Conservation (phyloP, 2,888 invertebrate species). For the Drosophila ustulata region DNA sequence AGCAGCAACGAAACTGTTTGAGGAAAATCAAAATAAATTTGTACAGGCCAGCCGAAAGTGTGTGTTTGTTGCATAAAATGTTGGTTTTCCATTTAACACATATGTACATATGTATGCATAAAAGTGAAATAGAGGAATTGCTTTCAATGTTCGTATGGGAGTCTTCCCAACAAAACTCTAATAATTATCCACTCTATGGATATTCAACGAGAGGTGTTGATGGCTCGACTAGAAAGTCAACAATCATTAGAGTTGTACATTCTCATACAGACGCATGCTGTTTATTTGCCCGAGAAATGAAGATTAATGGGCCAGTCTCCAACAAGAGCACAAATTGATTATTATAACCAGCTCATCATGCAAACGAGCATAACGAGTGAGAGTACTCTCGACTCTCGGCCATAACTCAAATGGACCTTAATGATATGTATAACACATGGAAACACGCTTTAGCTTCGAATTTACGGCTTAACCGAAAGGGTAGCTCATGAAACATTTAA, state of each 20-base stretch:
- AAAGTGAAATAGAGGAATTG: slow-evolving; percentile 1
- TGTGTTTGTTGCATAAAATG: slow-evolving; percentile 14
- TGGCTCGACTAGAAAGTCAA: slow-evolving; percentile 24
- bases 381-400: not conserved
- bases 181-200: slow-evolving; percentile 4
- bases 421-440: not conserved
- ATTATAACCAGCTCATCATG: slow-evolving; percentile 13
- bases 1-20: slow-evolving; percentile 19
- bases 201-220: slow-evolving; percentile 23
- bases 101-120: not conserved
- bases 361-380: not conserved
- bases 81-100: slow-evolving; percentile 1
- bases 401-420: slow-evolving; percentile 1
- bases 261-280: slow-evolving; percentile 7
- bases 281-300: slow-evolving; percentile 11
- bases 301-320: slow-evolving; percentile 16
- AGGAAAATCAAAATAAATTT: slow-evolving; percentile 28
- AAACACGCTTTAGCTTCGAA: not conserved
- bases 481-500: not conserved
- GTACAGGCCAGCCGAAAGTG: not conserved
- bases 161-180: slow-evolving; percentile 10
- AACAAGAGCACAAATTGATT: slow-evolving; percentile 22
- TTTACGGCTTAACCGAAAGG: not conserved
- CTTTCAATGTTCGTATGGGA: not conserved
- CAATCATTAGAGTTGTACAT: slow-evolving; percentile 8